phyloP scores from a whole-genome alignment of 1,140 invertebrate species.

The Drosophila teissieri region DNA sequence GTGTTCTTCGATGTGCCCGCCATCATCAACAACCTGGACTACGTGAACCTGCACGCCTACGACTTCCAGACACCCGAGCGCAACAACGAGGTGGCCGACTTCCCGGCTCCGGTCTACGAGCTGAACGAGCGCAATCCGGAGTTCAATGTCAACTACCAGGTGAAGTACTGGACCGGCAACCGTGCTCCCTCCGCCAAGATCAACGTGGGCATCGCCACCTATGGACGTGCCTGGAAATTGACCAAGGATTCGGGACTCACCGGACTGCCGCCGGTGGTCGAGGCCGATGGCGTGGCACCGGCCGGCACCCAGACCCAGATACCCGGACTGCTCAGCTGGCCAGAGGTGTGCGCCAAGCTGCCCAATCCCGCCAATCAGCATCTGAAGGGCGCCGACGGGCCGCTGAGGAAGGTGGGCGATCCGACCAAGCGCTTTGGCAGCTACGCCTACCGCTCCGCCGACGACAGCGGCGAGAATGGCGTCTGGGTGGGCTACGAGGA shows the following conservation, averaged over 20 bases:
- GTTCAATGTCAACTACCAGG: conserved; percentile 88
- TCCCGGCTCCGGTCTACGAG: conserved; percentile 89
- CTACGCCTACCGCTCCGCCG: conserved; percentile 90
- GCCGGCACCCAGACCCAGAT: conserved; percentile 88
- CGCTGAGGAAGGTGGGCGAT: conserved; percentile 89
- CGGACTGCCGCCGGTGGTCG: conserved; percentile 90
- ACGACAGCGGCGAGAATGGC: conserved; percentile 89
- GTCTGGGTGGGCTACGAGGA: conserved; percentile 97
- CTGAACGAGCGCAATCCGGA: conserved; percentile 89
- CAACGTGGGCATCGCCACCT: conserved; percentile 92
- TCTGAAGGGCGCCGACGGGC: conserved; percentile 87
- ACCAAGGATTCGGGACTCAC: conserved; percentile 89
- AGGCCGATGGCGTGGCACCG: conserved; percentile 88
- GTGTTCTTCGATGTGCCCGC: conserved; percentile 92
- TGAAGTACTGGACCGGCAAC: conserved; percentile 88
- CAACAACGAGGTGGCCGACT: conserved; percentile 91
- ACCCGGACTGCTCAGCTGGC: conserved; percentile 91
- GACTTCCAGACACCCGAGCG: conserved; percentile 91
- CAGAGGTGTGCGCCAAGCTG: conserved; percentile 91
- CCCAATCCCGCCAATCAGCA: conserved; percentile 87
- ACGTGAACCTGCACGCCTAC: conserved; percentile 91
- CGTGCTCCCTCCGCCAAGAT: conserved; percentile 90
- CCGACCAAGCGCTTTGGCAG: conserved; percentile 91
- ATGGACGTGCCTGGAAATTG: conserved; percentile 93
- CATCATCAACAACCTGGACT: conserved; percentile 90